These are phyloP conservation scores for Tapirus indicus DNA, from an alignment of 2,797 vertebrate species.

Conservation along the genomic window DNA sequence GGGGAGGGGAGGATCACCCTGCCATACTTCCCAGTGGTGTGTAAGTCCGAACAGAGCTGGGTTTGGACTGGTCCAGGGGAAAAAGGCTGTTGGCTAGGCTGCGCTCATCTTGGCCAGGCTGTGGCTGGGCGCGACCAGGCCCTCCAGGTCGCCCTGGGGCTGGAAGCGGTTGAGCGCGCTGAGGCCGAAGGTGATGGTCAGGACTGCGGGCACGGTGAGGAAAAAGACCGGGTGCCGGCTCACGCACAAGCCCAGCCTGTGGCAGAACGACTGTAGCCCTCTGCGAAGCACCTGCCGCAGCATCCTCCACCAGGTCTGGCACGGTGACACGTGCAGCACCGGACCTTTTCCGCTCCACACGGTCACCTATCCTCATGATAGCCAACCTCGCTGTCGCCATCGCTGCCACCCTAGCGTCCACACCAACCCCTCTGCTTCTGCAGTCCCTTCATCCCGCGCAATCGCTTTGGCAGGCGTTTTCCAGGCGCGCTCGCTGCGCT, in stretches of 20 bases:
- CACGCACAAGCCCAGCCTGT: constrained; percentile 99
- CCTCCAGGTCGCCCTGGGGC: constrained; percentile 97
- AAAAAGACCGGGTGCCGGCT: constrained; percentile 99
- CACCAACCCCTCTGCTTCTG: constrained; percentile 90
- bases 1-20: constrained; percentile 95
- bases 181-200: constrained; percentile 98
- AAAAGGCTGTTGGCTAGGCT: constrained; percentile 99
- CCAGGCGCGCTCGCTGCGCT: neutral
- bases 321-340: neutral
- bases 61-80: constrained; percentile 97
- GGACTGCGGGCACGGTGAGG: constrained; percentile 97
- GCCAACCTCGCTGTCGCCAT: no score
- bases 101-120: constrained; percentile 99
- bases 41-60: constrained; percentile 99
- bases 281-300: constrained; percentile 99
- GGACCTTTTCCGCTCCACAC: neutral
- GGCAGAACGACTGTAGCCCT: constrained; percentile 98
- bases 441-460: fast-evolving
- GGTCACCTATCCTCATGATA: neutral
- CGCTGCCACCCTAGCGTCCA: constrained; percentile 80
- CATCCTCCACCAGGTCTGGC: constrained; percentile 96
- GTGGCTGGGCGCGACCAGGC: constrained; percentile 97
- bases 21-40: constrained; percentile 98
- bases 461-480: neutral
- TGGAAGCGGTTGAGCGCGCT: constrained; percentile 96